phyloP scores from a whole-genome alignment of 2,888 invertebrate genomes.

The Hyppa rectilinea region DNA sequence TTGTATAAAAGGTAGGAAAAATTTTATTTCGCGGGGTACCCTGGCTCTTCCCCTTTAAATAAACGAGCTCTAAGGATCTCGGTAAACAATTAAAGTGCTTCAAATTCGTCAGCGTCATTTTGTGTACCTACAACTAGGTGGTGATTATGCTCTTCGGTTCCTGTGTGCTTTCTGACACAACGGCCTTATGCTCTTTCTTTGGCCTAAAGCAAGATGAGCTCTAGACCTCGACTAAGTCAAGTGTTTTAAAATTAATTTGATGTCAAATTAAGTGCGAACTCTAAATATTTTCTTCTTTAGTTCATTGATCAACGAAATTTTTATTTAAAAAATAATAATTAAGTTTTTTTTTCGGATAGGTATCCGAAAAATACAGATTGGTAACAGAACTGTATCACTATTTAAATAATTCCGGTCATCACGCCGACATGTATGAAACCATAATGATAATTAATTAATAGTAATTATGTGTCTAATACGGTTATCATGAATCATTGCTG shows the following conservation, averaged over 20 bases:
- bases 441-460: constrained; percentile 2
- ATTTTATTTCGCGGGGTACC: too few species aligned
- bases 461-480: constrained; percentile 10
- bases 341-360: too few species aligned
- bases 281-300: background rate
- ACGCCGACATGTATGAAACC: constrained; percentile 12
- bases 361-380: background rate
- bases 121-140: too few species aligned
- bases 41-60: too few species aligned
- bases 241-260: background rate
- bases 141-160: background rate
- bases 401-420: constrained; percentile 6
- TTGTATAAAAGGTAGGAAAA: too few species aligned
- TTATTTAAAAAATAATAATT: too few species aligned
- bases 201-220: background rate
- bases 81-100: background rate
- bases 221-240: background rate
- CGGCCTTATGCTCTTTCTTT: too few species aligned
- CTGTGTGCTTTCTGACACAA: background rate
- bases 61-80: background rate
- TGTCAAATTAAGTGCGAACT: background rate
- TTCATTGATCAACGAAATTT: background rate
- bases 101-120: background rate
- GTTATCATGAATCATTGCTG: constrained; percentile 19
- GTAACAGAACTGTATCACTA: background rate